Conservation (phyloP, 2,797 vertebrate genomes). For the Benthosema pterotum region DNA sequence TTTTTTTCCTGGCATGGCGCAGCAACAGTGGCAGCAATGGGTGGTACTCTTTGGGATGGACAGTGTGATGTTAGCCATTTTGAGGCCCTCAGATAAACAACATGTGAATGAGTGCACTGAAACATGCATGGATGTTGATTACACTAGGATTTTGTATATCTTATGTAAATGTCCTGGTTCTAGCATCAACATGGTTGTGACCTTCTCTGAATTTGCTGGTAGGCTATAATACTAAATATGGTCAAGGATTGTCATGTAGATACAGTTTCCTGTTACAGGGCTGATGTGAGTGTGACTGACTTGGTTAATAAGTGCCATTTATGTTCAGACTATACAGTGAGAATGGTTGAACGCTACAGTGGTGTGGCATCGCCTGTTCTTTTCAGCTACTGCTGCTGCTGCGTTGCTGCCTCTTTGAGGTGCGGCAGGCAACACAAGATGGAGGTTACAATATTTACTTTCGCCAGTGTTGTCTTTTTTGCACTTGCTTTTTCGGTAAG, state of each 20-base stretch:
- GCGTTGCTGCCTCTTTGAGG: conserved; percentile 61
- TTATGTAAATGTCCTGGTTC: conserved; percentile 10
- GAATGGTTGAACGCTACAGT: not conserved
- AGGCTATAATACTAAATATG: too few species aligned
- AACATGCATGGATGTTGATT: conserved; percentile 43
- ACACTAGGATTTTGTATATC: not conserved
- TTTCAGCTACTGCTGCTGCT: not conserved
- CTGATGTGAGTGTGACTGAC: conserved; percentile 19
- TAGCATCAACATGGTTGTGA: not conserved
- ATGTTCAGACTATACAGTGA: conserved; percentile 69
- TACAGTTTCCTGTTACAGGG: conserved; percentile 65
- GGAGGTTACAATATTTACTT: conserved; percentile 68
- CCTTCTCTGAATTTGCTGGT: too few species aligned
- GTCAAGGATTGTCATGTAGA: not conserved
- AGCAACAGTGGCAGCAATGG: conserved; percentile 5
- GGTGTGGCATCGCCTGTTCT: not conserved
- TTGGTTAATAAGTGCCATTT: conserved; percentile 26
- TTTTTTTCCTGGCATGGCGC: conserved; percentile 27
- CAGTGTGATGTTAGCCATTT: conserved; percentile 11
- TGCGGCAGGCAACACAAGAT: conserved; percentile 73
- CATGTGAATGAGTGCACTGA: conserved; percentile 38
- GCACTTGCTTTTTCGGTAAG: too few species aligned
- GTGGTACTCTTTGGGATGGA: conserved; percentile 16
- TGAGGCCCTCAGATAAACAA: conserved; percentile 21
- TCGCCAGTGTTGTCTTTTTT: not conserved